Evolutionary conservation across 2,113 vertebrate genomes (phyloP), one percentile per base, ranked within the genome.

Genomic region (Nesoenas mayeri): DNA sequence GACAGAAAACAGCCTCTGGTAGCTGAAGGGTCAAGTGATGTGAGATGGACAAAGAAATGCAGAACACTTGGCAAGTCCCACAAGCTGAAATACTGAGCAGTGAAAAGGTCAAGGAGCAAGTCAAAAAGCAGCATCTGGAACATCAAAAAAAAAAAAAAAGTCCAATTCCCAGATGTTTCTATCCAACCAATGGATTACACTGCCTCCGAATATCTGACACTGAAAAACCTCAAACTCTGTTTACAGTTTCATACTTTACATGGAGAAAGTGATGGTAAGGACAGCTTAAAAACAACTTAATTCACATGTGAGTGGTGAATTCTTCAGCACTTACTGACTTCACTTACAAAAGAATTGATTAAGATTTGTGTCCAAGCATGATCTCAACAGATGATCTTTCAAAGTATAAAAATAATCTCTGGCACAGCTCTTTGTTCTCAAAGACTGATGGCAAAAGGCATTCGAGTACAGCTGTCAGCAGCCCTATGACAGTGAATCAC

Each of bases 21-120:
- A 91, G 40, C 58, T 51, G 34, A 92, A 79, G 74, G 62, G 70
- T 88, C 66, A 85, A 90, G 57, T 22, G 62, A 72, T 56, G 42
- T 47, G 65, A 81, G 51, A 83, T 7, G 19, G 67, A 64, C 57
- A 65, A 75, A 87, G 58, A 93, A 91, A 79, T 14, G 22, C 56
- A 48, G 32, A 89, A 38, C 38, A 75, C 61, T 9, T 94, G 93
- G 80, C 61, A 88, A 82, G 32, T 50, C 85, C 82, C 53, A 28
- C n/a, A 60, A 51, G 50, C 44, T 85, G 78, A 87, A 93, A 85
- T 53, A 89, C 14, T 44, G 36, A 85, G 66, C 69, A 95, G 69
- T 18, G 17, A 94, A 94, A 95, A 95, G 80, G 72, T 91, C 87
- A 92, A n/a, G 25, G 72, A 89, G 31, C 66, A 82, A 93, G 70